Base-by-base conservation (phyloP, 2,113 vertebrate species). In the Xenopus laevis region DNA sequence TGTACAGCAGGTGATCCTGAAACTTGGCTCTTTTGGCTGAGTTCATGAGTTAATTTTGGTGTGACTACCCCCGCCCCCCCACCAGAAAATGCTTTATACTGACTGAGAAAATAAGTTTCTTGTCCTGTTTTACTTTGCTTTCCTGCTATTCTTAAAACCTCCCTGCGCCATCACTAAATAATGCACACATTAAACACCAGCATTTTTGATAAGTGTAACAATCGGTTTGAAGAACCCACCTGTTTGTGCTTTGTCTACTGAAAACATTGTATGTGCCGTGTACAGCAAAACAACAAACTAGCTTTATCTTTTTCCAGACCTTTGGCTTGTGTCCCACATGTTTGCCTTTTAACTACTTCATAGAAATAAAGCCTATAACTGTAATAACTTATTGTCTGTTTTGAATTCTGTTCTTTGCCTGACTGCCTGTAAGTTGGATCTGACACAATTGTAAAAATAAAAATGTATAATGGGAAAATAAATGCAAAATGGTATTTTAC, bases 401-500 rank as follows among this genome's bases (percentile, higher is more conserved):
- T 53, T 65, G 71, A 53, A 53, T 76, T 63, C 58, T 74, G 65
- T 76, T 74, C 23, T 68, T 27, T 68, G 72, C 72, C 72, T 75
- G 72, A 68, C 65, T 75, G 65, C 73, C 72, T 75, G 58, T 75
- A 68, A 62, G 59, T 55, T 75, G 57, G 57, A 59, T 66, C 59
- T 59, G 64, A 74, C 53, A 63, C 50, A 74, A 71, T 78, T 62
- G 66, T 4, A 61, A 64, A 71, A 30, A 0, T 9, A 79, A 8
- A n/a, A 69, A 75, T 52, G 65, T 1, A 0, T 50, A 64, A 74
- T 0, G 80, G 79, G 73, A 69, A 72, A 85, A 82, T 86, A 85
- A 84, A 82, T 44, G 63, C 79, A 73, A 80, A 73, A 72, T 3
- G 46, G 77, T 81, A 71, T 81, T 84, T 82, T 72, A 60, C 69